Base-by-base conservation (phyloP, 2,888 invertebrate species). In the Synanthedon vespiformis region DNA sequence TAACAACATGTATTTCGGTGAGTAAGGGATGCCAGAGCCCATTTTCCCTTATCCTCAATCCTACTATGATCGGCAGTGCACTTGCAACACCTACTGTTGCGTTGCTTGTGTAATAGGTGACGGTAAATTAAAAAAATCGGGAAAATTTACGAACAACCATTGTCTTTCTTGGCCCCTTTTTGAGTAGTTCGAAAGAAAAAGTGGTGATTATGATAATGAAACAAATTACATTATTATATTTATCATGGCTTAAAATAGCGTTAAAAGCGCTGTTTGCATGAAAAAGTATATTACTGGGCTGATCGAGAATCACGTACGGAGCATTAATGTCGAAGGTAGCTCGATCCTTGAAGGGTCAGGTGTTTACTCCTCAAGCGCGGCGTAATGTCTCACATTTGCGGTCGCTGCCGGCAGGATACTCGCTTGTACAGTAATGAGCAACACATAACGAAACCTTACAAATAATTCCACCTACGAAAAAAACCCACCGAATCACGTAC, bases 381-480 rank as follows among this genome's bases (percentile, higher is more conserved):
- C 67, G 77, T 80, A 79, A 83, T 82, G 83, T 80, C 80, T 78
- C 79, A 75, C 84, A 81, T 81, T 86, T 86, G 85, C 81, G 85
- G 85, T 85, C 77, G 72, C 68, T 66, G 65, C 72, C 65, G 75
- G 77, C 80, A 86, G 86, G 86, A 87, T 87, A 82, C 85, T 71
- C 68, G 76, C 85, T 78, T 82, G 86, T 84, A 79, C 76, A 69
- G 77, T 87, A 87, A 87, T 87, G 86, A 86, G 85, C 85, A 79
- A 80, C 85, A 82, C 80, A 84, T 84, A 84, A 83, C 74, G 86
- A 87, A 87, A 78, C 86, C 86, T 74, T 85, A 86, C 86, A 86
- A 87, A 86, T 85, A 85, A 86, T 83, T 83, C 81, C 70, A 83
- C 79, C 83, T 74, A 83, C 79, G 78, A 83, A 86, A 85, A 85